Base-by-base conservation (phyloP, 2,797 vertebrate species). In the Adelosebastes latens region DNA sequence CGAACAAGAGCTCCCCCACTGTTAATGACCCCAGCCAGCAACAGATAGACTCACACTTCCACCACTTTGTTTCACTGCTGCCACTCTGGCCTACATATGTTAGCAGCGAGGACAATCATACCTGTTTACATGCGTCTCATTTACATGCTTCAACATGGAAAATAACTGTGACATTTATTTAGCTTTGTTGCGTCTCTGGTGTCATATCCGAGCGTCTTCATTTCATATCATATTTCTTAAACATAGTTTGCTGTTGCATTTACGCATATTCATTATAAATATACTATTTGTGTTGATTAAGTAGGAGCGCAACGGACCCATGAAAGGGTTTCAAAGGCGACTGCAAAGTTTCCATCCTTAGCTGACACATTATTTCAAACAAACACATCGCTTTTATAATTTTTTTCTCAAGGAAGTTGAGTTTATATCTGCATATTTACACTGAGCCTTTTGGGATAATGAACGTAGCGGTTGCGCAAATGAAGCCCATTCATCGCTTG, bases 11-110 rank as follows among this genome's bases (percentile, higher is more conserved):
- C 91, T 77, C 90, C 91, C 88, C 90, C 88, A 88, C 88, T 90
- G 90, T 89, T 92, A 92, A 92, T 93, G 91, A 94, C 91, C 91
- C 90, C 90, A 82, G 90, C 81, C 90, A 71, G 91, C 88, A 92
- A 88, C 89, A 89, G 83, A 92, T 90, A 90, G 87, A 86, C 89
- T 91, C 88, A 89, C 89, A 91, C 89, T 88, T 89, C 68, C 82
- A 87, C 62, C 75, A 84, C 84, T 87, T 88, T 71, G 61, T 36
- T 55, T 12, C 22, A 18, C 80, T 75, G 34, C 75, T 70, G 77
- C 88, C 76, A 24, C 88, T 89, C 73, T 84, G 91, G 76, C 90
- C 92, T 82, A 83, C 88, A 86, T 85, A 71, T 88, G 90, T 87
- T 89, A 49, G 31, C 76, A 75, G 31, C 36, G 9, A 63, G 70